phyloP scores from a whole-genome alignment of 2,797 vertebrate species.

The Ctenopoma kingsleyae region DNA sequence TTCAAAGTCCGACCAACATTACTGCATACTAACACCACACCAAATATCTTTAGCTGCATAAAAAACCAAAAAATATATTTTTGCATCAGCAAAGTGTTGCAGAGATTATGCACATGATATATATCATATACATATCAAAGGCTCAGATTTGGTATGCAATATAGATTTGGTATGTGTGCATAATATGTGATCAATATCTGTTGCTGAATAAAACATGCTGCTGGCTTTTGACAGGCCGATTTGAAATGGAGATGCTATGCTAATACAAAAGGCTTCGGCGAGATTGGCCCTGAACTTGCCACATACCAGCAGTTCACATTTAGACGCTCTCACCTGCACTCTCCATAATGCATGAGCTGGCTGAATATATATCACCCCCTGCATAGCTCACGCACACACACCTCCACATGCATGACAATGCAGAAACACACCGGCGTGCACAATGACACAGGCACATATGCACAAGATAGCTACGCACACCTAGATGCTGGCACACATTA shows the following conservation, averaged over 20 bases:
- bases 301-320: conserved; percentile 79
- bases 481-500: conserved; percentile 3
- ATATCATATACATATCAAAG: conserved; percentile 63
- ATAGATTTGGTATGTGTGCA: conserved; percentile 71
- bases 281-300: conserved; percentile 81
- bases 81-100: conserved; percentile 30
- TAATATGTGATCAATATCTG: conserved; percentile 81
- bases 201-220: conserved; percentile 80
- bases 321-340: conserved; percentile 77
- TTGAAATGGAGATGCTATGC: conserved; percentile 83
- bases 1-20: conserved; percentile 34
- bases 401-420: conserved; percentile 16
- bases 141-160: conserved; percentile 53
- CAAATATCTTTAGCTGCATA: conserved; percentile 18
- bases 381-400: conserved; percentile 36
- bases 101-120: conserved; percentile 58
- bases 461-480: conserved; percentile 22
- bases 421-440: conserved; percentile 34
- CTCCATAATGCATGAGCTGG: conserved; percentile 83
- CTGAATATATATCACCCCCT: conserved; percentile 77
- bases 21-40: conserved; percentile 35
- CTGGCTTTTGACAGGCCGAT: conserved; percentile 70
- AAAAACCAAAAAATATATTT: conserved; percentile 15
- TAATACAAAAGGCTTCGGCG: conserved; percentile 77
- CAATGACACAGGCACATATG: conserved; percentile 20